Evolutionary conservation across 2,888 invertebrate species (phyloP), one percentile per base, ranked within the genome.

Genomic region (Lasioglossum marginatum): DNA sequence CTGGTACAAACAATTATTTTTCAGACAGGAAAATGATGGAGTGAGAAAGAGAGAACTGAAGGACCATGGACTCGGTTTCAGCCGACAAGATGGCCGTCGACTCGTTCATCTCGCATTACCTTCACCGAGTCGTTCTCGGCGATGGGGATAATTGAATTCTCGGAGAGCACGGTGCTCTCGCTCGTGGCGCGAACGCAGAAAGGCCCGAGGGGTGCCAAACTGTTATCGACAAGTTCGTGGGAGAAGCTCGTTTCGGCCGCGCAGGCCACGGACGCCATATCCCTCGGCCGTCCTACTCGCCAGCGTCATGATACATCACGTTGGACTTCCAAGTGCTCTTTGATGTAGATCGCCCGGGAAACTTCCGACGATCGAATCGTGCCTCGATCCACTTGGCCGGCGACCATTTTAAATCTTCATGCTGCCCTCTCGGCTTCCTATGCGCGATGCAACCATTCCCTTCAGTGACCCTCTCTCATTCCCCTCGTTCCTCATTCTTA

Each of bases 141-240:
- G 82, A 81, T 75, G 86, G 84, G 63, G 88, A 92, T 94, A 93
- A 94, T 93, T 93, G 92, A 93, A 93, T 93, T 93, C 91, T 88
- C 91, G 82, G 86, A 86, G 77, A 87, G 78, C 76, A 76, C 66
- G 81, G 75, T 76, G 66, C 68, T 82, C 86, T 57, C n/a, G 57
- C 57, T 57, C n/a, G 83, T 86, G 79, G 88, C 82, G 90, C 83
- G 88, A 89, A 90, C 81, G 87, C 87, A 81, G 88, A 86, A 90
- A 90, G 85, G 84, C 87, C 87, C 81, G 86, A 70, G 83, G 87
- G 87, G 82, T 86, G 86, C 81, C 89, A 86, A 90, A 90, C 90
- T 89, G 89, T 88, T 90, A 90, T 90, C 89, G 90, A 90, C 90
- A 90, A 90, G 83, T 87, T 87, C 83, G 83, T 68, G 87, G 83